These are phyloP conservation scores for Eulemur rufifrons DNA, from an alignment of 2,113 vertebrate genomes.

Conservation along the genomic window DNA sequence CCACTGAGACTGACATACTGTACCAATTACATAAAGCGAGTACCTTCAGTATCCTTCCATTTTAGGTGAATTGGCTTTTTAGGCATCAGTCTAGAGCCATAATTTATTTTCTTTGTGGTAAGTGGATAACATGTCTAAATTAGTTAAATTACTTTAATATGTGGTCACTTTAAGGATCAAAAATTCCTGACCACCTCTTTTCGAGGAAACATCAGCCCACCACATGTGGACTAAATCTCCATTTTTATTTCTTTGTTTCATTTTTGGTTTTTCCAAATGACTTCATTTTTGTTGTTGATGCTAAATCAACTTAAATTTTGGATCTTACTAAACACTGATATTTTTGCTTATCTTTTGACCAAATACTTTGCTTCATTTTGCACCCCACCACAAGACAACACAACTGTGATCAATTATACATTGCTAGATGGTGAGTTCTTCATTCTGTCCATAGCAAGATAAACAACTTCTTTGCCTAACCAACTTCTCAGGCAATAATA, in stretches of 20 bases:
- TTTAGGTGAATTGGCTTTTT: slow-evolving; percentile 41
- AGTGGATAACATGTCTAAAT: slow-evolving; percentile 62
- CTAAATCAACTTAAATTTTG: slow-evolving; percentile 17
- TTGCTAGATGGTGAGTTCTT: neutral
- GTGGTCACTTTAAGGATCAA: slow-evolving; percentile 60
- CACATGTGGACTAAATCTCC: slow-evolving; percentile 64
- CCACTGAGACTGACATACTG: slow-evolving; percentile 40
- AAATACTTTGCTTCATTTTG: neutral
- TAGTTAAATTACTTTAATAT: slow-evolving; percentile 71
- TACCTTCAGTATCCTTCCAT: slow-evolving; percentile 49
- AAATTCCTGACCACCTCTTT: slow-evolving; percentile 46
- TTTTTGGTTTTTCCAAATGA: slow-evolving; percentile 49
- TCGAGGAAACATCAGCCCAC: slow-evolving; percentile 43
- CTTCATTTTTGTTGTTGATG: slow-evolving; percentile 54
- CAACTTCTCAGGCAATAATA: neutral
- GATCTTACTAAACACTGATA: neutral
- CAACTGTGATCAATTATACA: neutral
- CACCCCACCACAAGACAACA: neutral
- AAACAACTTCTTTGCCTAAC: neutral
- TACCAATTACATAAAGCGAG: slow-evolving; percentile 61
- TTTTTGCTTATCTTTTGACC: slow-evolving; percentile 20
- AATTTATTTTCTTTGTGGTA: slow-evolving; percentile 73
- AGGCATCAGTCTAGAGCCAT: slow-evolving; percentile 42
- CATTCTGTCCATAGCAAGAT: neutral
- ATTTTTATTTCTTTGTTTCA: slow-evolving; percentile 59